These are phyloP conservation scores for Thamnaconus septentrionalis DNA, from an alignment of 2,113 vertebrate species.

Conservation along the genomic window DNA sequence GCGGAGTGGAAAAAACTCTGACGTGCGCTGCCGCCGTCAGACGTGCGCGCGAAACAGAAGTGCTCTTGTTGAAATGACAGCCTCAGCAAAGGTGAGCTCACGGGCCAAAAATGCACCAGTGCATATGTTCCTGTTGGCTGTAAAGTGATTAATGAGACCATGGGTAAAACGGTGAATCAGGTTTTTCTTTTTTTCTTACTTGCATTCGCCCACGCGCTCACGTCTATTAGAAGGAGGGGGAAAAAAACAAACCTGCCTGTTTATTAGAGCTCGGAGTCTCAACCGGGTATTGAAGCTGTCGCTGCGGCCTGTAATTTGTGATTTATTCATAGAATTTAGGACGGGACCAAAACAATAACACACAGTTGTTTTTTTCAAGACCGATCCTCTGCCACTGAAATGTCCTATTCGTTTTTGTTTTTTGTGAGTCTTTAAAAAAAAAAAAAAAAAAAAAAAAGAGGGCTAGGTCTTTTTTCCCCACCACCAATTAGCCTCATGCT, in stretches of 20 bases:
- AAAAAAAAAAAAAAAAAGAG: slow-evolving; percentile 57
- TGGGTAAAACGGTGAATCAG: slow-evolving; percentile 6
- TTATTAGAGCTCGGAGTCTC: not conserved
- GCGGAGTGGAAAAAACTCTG: slow-evolving; percentile 53
- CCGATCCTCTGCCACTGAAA: slow-evolving; percentile 29
- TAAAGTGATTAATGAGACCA: slow-evolving; percentile 14
- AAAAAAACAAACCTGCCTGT: not conserved
- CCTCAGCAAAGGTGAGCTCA: slow-evolving; percentile 45
- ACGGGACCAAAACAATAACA: slow-evolving; percentile 7
- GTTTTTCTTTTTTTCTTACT: not conserved
- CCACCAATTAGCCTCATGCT: slow-evolving; percentile 79
- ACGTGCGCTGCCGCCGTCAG: slow-evolving; percentile 6
- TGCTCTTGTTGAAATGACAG: slow-evolving; percentile 27
- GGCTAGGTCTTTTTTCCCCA: slow-evolving; percentile 42
- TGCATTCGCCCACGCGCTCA: not conserved
- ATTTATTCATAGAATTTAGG: slow-evolving; percentile 9
- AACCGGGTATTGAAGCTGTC: slow-evolving; percentile 1
- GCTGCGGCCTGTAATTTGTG: slow-evolving; percentile 14
- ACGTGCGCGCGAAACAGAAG: slow-evolving; percentile 21
- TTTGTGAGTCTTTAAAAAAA: slow-evolving; percentile 52
- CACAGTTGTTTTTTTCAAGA: slow-evolving; percentile 1
- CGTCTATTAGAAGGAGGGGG: no score
- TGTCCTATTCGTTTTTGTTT: slow-evolving; percentile 50
- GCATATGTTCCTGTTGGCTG: slow-evolving; percentile 7
- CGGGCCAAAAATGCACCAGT: slow-evolving; percentile 17